A percentile compares a stretch with the other conserved stretches of the same genome.
Evolutionary conservation across 2,113 vertebrate species (phyloP).

Genomic region (Fulmarus glacialis): DNA sequence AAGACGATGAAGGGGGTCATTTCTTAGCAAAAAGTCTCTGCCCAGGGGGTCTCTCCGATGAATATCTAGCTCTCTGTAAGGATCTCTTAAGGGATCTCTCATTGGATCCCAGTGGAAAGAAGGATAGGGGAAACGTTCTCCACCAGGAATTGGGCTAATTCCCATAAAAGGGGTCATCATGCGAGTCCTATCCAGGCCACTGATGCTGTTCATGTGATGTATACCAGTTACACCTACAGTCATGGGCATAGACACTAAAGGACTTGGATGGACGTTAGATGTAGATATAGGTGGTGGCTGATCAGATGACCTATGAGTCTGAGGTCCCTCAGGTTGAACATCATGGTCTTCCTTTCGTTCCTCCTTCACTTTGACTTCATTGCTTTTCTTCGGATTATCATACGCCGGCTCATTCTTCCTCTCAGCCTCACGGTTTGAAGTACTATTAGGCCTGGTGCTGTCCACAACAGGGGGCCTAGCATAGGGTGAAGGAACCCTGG

Average conservation of each 20-base stretch:
- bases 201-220: constrained; percentile 92
- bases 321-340: constrained; percentile 77
- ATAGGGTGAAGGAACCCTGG: constrained; percentile 88
- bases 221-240: constrained; percentile 89
- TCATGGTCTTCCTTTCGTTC: constrained; percentile 94
- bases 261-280: constrained; percentile 81
- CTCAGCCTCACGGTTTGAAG: constrained; percentile 85
- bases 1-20: constrained; percentile 90
- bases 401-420: constrained; percentile 85
- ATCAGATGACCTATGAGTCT: constrained; percentile 77
- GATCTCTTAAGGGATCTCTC: constrained; percentile 87
- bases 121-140: constrained; percentile 94
- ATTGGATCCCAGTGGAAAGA: constrained; percentile 98
- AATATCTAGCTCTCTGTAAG: constrained; percentile 92
- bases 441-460: constrained; percentile 80
- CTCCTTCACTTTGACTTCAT: constrained; percentile 95
- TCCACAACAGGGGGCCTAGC: constrained; percentile 75
- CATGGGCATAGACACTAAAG: constrained; percentile 86
- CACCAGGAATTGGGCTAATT: constrained; percentile 92
- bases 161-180: constrained; percentile 97
- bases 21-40: constrained; percentile 89
- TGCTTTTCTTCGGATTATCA: constrained; percentile 89
- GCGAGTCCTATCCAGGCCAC: constrained; percentile 92
- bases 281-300: constrained; percentile 78
- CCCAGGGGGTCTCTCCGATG: constrained; percentile 83